These are phyloP conservation scores for Drosophila kambysellisi DNA, from an alignment of 2,888 invertebrate species.

Conservation along the genomic window DNA sequence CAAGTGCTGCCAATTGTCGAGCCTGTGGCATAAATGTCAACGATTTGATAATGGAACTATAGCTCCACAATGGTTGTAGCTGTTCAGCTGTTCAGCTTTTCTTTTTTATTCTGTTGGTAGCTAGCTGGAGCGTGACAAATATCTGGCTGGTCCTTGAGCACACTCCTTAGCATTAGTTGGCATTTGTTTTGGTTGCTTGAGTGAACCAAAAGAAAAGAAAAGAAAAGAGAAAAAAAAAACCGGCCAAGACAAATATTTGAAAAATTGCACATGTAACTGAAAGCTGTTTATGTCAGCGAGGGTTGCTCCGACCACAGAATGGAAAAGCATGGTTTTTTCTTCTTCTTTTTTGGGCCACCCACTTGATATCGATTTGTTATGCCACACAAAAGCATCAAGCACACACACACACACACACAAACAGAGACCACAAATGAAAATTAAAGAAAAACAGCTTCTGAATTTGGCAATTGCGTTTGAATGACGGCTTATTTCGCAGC, in stretches of 20 bases:
- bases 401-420: background rate
- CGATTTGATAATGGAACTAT: conserved; percentile 75
- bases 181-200: conserved; percentile 66
- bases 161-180: conserved; percentile 59
- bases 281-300: conserved; percentile 63
- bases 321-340: conserved; percentile 5
- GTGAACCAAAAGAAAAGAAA: conserved; percentile 12
- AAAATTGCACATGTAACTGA: conserved; percentile 68
- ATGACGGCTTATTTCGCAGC: conserved; percentile 53
- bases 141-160: conserved; percentile 61
- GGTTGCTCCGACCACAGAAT: conserved; percentile 24
- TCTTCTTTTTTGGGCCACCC: background rate
- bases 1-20: conserved; percentile 66
- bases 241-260: conserved; percentile 70
- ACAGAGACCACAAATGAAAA: conserved; percentile 5
- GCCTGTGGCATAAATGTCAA: conserved; percentile 78
- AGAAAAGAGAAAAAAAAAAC: conserved; percentile 9
- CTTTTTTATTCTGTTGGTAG: background rate
- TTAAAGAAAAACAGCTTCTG: conserved; percentile 21
- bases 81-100: background rate
- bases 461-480: conserved; percentile 51
- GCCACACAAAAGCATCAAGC: conserved; percentile 39
- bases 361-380: conserved; percentile 62
- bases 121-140: conserved; percentile 61
- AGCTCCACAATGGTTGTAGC: conserved; percentile 11